These are phyloP conservation scores for Enteromius anoplus DNA, from an alignment of 2,797 vertebrate genomes.

Conservation along the genomic window DNA sequence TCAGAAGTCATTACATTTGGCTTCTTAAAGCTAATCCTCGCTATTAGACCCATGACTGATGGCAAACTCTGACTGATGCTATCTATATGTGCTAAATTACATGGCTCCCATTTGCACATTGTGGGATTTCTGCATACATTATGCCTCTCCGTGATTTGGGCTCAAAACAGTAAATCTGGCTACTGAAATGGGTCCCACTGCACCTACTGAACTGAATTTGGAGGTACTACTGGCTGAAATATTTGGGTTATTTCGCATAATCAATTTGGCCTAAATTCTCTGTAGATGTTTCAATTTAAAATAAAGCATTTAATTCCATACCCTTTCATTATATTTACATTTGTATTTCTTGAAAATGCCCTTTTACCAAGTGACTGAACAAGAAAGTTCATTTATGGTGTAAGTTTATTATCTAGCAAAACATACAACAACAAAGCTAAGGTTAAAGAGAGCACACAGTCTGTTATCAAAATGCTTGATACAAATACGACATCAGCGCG, in stretches of 20 bases:
- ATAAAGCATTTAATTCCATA: not conserved
- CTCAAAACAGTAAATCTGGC: not conserved
- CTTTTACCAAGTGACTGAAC: not conserved
- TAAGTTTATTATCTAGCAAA: not conserved
- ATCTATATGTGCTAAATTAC: constrained; percentile 42
- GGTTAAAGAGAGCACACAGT: not conserved
- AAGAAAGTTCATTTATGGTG: not conserved
- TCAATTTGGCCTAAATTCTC: not conserved
- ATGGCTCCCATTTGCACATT: constrained; percentile 39
- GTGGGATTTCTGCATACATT: constrained; percentile 51
- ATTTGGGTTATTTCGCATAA: not conserved
- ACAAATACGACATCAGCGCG: not conserved
- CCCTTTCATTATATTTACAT: not conserved
- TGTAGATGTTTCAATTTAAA: not conserved
- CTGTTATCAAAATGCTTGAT: not conserved
- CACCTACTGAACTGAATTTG: not conserved
- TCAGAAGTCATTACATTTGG: constrained; percentile 20
- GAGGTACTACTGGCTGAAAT: not conserved
- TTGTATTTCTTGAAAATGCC: not conserved
- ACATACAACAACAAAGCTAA: not conserved
- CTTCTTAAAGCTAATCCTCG: constrained; percentile 41
- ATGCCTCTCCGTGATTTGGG: constrained; percentile 8
- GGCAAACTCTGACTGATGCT: constrained; percentile 32
- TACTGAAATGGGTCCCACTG: not conserved
- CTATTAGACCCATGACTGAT: constrained; percentile 43